A percentile compares a stretch with the other conserved stretches of the same genome.
These are phyloP conservation scores for Exephanes ischioxanthus DNA, from an alignment of 2,888 invertebrate species.

Conservation along the genomic window DNA sequence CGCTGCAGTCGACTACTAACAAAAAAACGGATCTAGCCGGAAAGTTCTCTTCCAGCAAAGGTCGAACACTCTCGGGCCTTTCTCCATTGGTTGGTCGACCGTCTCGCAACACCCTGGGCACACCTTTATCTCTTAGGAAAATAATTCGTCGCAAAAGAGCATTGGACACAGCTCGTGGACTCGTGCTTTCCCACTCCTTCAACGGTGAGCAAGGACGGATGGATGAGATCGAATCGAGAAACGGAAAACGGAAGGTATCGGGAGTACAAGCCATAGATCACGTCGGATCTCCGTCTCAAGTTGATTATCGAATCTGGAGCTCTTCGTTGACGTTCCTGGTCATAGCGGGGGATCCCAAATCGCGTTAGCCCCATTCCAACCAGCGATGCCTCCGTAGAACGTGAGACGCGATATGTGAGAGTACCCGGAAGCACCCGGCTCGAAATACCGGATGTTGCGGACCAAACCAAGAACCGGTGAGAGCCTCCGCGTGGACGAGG, in stretches of 20 bases:
- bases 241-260: neutral
- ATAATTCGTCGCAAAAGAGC: conserved; percentile 23
- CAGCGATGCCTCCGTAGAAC: conserved; percentile 1
- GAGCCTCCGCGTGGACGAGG: conserved; percentile 26
- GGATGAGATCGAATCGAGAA: neutral
- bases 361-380: conserved; percentile 57
- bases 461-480: conserved; percentile 39
- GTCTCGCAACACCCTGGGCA: neutral
- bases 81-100: conserved; percentile 25
- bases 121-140: conserved; percentile 18
- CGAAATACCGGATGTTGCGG: conserved; percentile 45
- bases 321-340: neutral
- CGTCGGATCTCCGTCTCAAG: neutral
- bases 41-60: conserved; percentile 17
- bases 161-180: neutral
- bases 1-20: conserved; percentile 27
- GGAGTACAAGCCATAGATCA: neutral
- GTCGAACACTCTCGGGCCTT: conserved; percentile 19
- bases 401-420: conserved; percentile 13
- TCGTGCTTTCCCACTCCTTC: neutral
- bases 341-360: conserved; percentile 41
- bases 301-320: conserved; percentile 14
- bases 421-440: conserved; percentile 15
- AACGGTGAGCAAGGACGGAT: neutral
- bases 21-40: conserved; percentile 19